Evolutionary conservation across 2,113 vertebrate genomes (phyloP).

Genomic region (Silurus asotus): DNA sequence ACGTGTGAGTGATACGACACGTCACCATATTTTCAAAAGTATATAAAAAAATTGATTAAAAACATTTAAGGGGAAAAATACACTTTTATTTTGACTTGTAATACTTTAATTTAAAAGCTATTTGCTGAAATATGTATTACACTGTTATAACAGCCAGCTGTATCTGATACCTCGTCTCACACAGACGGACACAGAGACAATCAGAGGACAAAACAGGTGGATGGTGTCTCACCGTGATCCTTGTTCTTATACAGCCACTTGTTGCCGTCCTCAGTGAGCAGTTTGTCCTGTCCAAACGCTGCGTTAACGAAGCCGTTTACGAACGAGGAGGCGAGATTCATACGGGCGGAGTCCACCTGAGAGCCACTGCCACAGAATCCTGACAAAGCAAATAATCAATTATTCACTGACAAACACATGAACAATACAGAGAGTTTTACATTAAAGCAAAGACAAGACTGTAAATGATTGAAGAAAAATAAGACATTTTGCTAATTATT

Average conservation of each 20-base stretch:
- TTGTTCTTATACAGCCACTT: slow-evolving; percentile 99
- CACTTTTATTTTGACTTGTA: no score
- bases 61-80: no score
- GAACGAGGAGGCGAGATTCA: slow-evolving; percentile 98
- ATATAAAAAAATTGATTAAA: no score
- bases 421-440: no score
- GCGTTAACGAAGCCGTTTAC: slow-evolving; percentile 98
- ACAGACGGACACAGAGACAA: no score
- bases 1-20: neutral
- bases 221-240: slow-evolving; percentile 83
- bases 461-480: neutral
- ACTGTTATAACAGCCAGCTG: no score
- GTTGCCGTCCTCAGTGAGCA: slow-evolving; percentile 96
- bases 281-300: slow-evolving; percentile 95
- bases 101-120: no score
- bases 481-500: neutral
- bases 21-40: no score
- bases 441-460: neutral
- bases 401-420: no score
- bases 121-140: no score
- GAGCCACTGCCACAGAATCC: slow-evolving; percentile 96
- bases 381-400: slow-evolving; percentile 53
- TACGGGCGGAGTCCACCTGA: slow-evolving; percentile 96
- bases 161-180: no score
- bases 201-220: no score